Conservation (phyloP, 2,113 vertebrate species). For the Oreochromis aureus region DNA sequence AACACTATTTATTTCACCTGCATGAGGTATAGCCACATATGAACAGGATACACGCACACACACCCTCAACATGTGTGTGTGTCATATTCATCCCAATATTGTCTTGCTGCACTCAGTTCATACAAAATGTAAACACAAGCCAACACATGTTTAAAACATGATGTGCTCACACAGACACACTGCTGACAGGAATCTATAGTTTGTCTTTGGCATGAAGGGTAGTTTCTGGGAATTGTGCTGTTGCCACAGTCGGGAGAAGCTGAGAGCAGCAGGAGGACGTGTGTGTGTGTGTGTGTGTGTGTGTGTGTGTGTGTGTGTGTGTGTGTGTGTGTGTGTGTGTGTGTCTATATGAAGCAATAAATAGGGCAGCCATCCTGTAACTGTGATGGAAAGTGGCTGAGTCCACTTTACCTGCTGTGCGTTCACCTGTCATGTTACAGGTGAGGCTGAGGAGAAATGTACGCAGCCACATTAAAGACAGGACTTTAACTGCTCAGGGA, state of each 20-base stretch:
- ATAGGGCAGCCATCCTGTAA: too few species aligned
- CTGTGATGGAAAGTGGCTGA: too few species aligned
- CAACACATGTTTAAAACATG: constrained; percentile 44
- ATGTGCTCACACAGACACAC: background rate
- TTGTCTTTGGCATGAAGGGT: background rate
- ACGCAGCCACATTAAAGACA: background rate
- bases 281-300: fast-evolving
- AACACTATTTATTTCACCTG: background rate
- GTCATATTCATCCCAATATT: constrained; percentile 45
- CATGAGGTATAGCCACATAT: background rate
- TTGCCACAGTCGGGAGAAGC: background rate
- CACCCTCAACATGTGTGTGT: background rate
- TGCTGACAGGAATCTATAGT: constrained; percentile 29
- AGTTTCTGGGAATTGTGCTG: background rate
- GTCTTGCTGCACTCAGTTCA: constrained; percentile 28
- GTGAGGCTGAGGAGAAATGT: too few species aligned
- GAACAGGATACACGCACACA: fast-evolving
- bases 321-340: background rate
- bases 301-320: background rate
- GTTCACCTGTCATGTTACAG: too few species aligned
- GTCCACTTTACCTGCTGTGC: too few species aligned
- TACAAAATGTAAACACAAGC: constrained; percentile 35
- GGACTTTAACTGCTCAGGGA: background rate
- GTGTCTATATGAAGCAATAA: too few species aligned
- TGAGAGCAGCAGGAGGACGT: background rate